Conservation (phyloP, 2,113 vertebrate species). For the Fregetta grallaria region DNA sequence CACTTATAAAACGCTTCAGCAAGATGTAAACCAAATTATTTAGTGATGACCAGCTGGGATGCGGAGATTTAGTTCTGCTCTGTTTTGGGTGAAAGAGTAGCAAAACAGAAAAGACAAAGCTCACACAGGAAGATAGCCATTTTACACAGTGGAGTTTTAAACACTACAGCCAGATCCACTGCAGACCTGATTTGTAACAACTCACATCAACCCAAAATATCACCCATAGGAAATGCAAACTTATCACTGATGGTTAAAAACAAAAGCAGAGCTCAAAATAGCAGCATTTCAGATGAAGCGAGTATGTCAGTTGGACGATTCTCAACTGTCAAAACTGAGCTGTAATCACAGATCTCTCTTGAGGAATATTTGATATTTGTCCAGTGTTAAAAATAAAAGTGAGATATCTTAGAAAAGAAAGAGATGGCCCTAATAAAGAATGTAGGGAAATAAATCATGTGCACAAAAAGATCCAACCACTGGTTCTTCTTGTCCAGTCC, state of each 20-base stretch:
- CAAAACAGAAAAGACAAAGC: background rate
- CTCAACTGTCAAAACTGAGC: conserved; percentile 34
- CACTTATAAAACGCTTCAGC: background rate
- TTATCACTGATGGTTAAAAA: background rate
- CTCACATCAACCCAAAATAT: background rate
- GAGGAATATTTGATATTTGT: conserved; percentile 38
- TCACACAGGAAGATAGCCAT: background rate
- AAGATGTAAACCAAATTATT: background rate
- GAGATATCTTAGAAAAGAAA: background rate
- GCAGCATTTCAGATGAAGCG: conserved; percentile 7
- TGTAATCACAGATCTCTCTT: conserved; percentile 7
- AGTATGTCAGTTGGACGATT: background rate
- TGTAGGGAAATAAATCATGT: background rate
- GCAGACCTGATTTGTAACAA: background rate
- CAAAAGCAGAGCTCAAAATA: conserved; percentile 34
- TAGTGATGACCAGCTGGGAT: background rate
- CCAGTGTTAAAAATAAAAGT: conserved; percentile 28
- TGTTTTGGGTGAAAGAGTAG: background rate
- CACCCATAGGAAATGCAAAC: conserved; percentile 10
- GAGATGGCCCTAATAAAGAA: background rate
- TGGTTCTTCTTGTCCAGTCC: background rate
- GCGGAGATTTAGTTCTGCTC: background rate
- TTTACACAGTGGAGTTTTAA: background rate
- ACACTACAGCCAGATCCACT: background rate
- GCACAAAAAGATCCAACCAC: background rate